Evolutionary conservation across 2,797 vertebrate species (phyloP), one percentile per base, ranked within the genome.

Genomic region (Micromesistius poutassou): DNA sequence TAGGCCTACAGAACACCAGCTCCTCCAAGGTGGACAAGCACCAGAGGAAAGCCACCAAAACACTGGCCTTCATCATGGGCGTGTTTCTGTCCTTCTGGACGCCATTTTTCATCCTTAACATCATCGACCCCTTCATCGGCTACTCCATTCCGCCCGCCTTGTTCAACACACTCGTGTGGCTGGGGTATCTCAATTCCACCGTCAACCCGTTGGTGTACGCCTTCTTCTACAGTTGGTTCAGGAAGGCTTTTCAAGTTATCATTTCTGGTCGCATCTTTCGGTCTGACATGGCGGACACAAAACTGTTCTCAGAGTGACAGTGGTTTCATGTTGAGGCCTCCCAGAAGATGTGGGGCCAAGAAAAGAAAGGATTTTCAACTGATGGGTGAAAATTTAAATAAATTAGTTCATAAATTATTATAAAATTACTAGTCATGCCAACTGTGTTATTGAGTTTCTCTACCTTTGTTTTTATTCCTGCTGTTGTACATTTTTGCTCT

Each of bases 201-300:
- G 33, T 35, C 33, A 35, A 35, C 33, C 33, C 33, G 33, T 35
- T 35, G 33, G 33, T 35, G 33, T 35, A 35, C 33, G 33, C 33
- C 33, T 35, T 35, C 33, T 35, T 35, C 7, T 35, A 35, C 33
- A 87, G 83, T 36, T 90, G 89, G 89, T 90, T 90, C 78, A 87
- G 86, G 73, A 87, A 89, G 25, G 88, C 89, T 6, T 84, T 91
- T 35, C 9, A 5, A 31, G 77, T 91, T 2, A 84, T 91, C 31
- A 35, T 83, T 3, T 88, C 87, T 6, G 80, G 79, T 10, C 71
- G 9, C 13, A 40, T 40, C 1, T 40, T 40, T 40, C 38, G 38
- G 38, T 40, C 38, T 10, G 38, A 40, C 38, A 40, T 40, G 2
- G 85, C 83, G 42, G 76, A 78, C 1, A 79, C 35, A 19, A 74